These are phyloP conservation scores for Achlya flavicornis DNA, from an alignment of 2,888 invertebrate genomes.

Conservation along the genomic window DNA sequence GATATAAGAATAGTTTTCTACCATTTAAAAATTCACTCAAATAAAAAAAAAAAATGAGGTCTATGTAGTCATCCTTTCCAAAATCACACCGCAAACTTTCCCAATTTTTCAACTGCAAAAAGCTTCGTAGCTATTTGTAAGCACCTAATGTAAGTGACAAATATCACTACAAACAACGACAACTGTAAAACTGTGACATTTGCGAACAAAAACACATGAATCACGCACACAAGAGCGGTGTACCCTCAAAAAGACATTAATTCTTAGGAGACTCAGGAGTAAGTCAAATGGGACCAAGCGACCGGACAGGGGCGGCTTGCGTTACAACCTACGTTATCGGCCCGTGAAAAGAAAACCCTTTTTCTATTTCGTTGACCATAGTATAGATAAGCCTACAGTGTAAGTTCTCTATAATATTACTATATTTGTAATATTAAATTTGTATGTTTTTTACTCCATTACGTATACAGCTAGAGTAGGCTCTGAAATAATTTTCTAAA, in stretches of 20 bases:
- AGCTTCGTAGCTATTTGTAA: not conserved
- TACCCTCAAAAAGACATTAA: conserved; percentile 66
- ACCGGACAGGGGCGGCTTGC: conserved; percentile 39
- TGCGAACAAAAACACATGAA: conserved; percentile 34
- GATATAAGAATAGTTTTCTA: too few relatives aligned
- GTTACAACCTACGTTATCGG: conserved; percentile 40
- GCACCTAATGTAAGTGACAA: not conserved
- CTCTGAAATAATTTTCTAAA: too few relatives aligned
- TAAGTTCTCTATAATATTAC: not conserved
- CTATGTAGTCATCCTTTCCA: too few relatives aligned
- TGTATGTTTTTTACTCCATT: not conserved
- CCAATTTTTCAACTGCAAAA: not conserved
- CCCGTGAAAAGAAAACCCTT: conserved; percentile 76
- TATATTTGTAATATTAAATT: too few relatives aligned
- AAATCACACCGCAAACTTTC: not conserved
- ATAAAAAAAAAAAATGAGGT: too few relatives aligned
- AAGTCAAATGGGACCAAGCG: conserved; percentile 54
- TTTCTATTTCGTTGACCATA: conserved; percentile 42
- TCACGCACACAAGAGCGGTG: conserved; percentile 47
- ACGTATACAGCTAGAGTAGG: too few relatives aligned
- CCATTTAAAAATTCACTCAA: too few relatives aligned
- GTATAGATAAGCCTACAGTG: conserved; percentile 36
- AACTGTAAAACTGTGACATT: not conserved
- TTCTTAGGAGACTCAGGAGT: conserved; percentile 61
- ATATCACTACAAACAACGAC: too few relatives aligned